A percentile compares a stretch with the other conserved stretches of the same genome.
These are phyloP conservation scores for Gymnothorax reevesii DNA, from an alignment of 2,797 vertebrate genomes.

Conservation along the genomic window DNA sequence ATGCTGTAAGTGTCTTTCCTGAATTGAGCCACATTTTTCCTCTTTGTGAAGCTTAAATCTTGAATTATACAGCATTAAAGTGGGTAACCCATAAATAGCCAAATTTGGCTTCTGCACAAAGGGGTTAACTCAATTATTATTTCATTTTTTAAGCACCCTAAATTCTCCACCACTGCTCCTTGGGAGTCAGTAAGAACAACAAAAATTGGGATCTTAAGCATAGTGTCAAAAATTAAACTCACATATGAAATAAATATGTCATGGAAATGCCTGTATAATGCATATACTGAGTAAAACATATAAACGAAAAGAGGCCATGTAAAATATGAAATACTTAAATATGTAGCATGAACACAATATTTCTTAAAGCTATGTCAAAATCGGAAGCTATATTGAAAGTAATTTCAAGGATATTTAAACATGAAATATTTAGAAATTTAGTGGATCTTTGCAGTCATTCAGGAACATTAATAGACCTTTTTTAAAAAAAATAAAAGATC, in stretches of 20 bases:
- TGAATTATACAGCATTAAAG: no score
- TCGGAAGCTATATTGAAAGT: not conserved
- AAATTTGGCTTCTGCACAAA: no score
- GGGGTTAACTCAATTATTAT: no score
- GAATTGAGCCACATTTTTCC: no score
- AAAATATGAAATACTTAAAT: not conserved
- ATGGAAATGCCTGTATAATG: not conserved
- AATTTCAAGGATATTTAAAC: not conserved
- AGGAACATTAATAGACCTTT: not conserved
- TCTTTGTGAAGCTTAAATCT: no score
- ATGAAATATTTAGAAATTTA: conserved; percentile 13
- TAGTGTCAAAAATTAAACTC: not conserved
- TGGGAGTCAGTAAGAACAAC: not conserved
- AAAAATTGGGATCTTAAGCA: not conserved
- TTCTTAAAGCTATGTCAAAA: not conserved
- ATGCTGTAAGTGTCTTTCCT: no score
- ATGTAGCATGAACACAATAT: not conserved
- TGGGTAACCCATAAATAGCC: no score
- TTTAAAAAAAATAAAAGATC: not conserved
- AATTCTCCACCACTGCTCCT: not conserved
- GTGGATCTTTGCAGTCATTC: conserved; percentile 5
- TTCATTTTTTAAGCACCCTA: not conserved
- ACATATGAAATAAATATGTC: not conserved
- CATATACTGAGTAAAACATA: not conserved
- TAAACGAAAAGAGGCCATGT: not conserved